phyloP scores from a whole-genome alignment of 1,140 invertebrate genomes.

The Scaptomyza graminum region DNA sequence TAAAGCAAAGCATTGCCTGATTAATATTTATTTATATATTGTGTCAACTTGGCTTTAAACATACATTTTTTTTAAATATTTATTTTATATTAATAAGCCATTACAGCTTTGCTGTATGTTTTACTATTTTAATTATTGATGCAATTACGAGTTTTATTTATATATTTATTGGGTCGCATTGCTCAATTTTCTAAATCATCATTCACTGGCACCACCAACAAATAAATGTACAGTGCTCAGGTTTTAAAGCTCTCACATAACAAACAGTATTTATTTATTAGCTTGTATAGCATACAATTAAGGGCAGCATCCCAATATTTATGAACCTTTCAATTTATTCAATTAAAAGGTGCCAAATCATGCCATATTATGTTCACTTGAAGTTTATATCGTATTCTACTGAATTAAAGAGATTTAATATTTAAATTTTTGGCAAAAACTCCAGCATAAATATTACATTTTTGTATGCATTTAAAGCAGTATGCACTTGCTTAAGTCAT shows the following conservation, averaged over 20 bases:
- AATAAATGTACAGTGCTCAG: not conserved
- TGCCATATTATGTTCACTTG: not conserved
- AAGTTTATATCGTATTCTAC: not conserved
- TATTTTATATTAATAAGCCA: too few species aligned
- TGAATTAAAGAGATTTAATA: not conserved
- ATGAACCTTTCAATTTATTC: slow-evolving; percentile 12
- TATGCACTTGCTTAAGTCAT: not conserved
- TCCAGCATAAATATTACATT: not conserved
- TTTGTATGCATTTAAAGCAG: not conserved
- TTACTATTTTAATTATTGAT: too few species aligned
- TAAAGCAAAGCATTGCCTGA: too few species aligned
- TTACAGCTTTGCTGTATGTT: too few species aligned
- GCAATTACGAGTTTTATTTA: too few species aligned
- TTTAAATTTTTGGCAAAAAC: not conserved
- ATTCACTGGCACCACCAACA: not conserved
- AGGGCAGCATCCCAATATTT: not conserved
- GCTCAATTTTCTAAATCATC: not conserved
- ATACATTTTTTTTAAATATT: too few species aligned
- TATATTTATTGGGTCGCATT: not conserved
- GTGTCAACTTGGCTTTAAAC: too few species aligned
- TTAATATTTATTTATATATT: too few species aligned
- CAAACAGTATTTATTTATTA: not conserved
- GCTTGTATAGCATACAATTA: slow-evolving; percentile 12
- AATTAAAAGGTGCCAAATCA: slow-evolving; percentile 5
- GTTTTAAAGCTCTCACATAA: not conserved